Base-by-base conservation (phyloP, 2,113 vertebrate genomes). In the Sorex fumeus region DNA sequence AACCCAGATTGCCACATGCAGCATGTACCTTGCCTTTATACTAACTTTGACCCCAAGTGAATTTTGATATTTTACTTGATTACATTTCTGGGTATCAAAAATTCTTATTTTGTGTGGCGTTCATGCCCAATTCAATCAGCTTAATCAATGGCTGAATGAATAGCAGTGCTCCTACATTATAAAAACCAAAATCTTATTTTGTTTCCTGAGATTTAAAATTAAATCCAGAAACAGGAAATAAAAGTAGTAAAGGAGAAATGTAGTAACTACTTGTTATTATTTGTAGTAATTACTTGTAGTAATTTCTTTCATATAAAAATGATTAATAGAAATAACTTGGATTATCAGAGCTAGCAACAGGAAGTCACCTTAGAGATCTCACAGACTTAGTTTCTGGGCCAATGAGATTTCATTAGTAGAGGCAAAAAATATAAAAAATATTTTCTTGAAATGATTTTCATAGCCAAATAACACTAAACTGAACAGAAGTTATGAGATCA, bases 71-170 rank as follows among this genome's bases (percentile, higher is more conserved):
- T 64, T 88, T 36, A 87, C 19, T 47, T 2, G 2, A 32, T 79
- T 70, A 84, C 3, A 64, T 79, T 90, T 80, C 21, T 90, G 8
- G 74, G 10, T 47, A 84, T 70, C 50, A 92, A 82, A 57, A 47
- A 40, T 15, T 23, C 25, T 91, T 67, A 1, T 15, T 71, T 34
- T 47, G n/a, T 70, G n/a, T n/a, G n/a, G n/a, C n/a, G n/a, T n/a
- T n/a, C n/a, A n/a, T n/a, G n/a, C n/a, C n/a, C n/a, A n/a, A n/a
- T n/a, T n/a, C n/a, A n/a, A n/a, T n/a, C n/a, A n/a, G n/a, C n/a
- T n/a, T n/a, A n/a, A n/a, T n/a, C n/a, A n/a, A n/a, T n/a, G n/a
- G n/a, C n/a, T n/a, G n/a, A n/a, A n/a, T n/a, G n/a, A n/a, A n/a
- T n/a, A n/a, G n/a, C n/a, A n/a, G n/a, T n/a, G n/a, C n/a, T n/a